Conservation (phyloP, 2,888 invertebrate species). For the Balanococcus diminutus region DNA sequence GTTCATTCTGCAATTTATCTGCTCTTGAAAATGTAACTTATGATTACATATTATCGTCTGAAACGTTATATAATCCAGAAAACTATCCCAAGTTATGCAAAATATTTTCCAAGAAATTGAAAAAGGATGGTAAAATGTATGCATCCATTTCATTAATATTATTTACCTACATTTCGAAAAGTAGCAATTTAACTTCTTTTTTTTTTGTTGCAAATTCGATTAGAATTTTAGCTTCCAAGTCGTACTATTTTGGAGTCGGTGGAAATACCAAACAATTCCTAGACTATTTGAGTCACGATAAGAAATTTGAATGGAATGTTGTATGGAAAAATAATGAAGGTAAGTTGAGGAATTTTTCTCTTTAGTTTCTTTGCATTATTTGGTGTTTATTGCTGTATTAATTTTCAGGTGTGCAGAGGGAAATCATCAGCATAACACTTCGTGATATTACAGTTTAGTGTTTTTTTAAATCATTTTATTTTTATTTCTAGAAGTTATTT, state of each 20-base stretch:
- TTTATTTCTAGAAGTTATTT: no score
- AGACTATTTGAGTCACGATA: conserved; percentile 65
- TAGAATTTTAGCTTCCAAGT: conserved; percentile 79
- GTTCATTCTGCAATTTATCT: conserved; percentile 63
- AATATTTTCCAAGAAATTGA: conserved; percentile 70
- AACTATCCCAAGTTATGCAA: conserved; percentile 79
- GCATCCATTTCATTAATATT: conserved; percentile 37
- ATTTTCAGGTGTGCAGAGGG: conserved; percentile 11
- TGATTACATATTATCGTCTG: conserved; percentile 87
- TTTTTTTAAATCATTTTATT: no score
- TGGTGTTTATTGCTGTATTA: neutral
- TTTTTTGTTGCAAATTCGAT: no score
- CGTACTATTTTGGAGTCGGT: conserved; percentile 93
- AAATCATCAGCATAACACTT: neutral
- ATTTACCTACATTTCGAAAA: neutral
- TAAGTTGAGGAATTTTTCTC: conserved; percentile 43
- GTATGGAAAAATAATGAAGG: conserved; percentile 73
- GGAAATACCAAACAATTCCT: conserved; percentile 83
- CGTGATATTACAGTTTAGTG: neutral
- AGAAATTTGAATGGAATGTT: conserved; percentile 65
- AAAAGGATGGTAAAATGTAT: conserved; percentile 66
- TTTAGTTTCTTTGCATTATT: neutral
- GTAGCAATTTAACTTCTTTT: conserved; percentile 53
- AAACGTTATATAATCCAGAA: conserved; percentile 86
- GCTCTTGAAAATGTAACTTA: conserved; percentile 64